These are phyloP conservation scores for Rhopalosiphum maidis DNA, from an alignment of 1,140 invertebrate genomes.

Conservation along the genomic window DNA sequence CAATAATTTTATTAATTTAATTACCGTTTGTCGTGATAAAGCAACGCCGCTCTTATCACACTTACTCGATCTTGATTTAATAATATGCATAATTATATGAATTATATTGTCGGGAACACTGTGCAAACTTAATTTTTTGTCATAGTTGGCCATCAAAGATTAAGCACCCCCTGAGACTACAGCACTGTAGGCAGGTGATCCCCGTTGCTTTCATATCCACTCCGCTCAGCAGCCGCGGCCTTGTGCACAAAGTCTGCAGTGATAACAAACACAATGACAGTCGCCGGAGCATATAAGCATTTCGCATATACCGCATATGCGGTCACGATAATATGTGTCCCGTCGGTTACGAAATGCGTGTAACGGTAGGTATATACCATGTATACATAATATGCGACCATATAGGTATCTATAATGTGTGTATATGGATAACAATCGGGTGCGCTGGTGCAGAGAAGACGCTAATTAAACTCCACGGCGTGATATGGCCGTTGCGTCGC, in stretches of 20 bases:
- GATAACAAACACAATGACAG: background rate
- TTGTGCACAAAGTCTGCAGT: background rate
- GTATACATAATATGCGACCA: background rate
- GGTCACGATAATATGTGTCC: slow-evolving; percentile 23
- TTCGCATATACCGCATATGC: background rate
- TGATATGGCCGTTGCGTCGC: background rate
- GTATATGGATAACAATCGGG: slow-evolving; percentile 29
- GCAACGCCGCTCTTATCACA: too few relatives aligned
- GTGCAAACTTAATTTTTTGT: too few relatives aligned
- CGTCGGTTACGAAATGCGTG: slow-evolving; percentile 1
- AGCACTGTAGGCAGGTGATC: too few relatives aligned
- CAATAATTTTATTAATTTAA: too few relatives aligned
- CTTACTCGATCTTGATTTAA: too few relatives aligned
- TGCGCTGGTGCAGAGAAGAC: slow-evolving; percentile 9
- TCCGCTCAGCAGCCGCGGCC: background rate
- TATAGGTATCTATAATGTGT: background rate
- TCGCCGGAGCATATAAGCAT: background rate
- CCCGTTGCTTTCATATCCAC: too few relatives aligned
- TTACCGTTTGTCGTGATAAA: too few relatives aligned
- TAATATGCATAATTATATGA: too few relatives aligned
- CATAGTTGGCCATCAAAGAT: too few relatives aligned
- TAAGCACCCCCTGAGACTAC: too few relatives aligned
- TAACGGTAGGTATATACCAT: slow-evolving; percentile 20
- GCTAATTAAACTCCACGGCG: slow-evolving; percentile 45
- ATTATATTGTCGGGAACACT: too few relatives aligned